Base-by-base conservation (phyloP, 2,888 invertebrate species). In the Melikaiella ostensackeni region DNA sequence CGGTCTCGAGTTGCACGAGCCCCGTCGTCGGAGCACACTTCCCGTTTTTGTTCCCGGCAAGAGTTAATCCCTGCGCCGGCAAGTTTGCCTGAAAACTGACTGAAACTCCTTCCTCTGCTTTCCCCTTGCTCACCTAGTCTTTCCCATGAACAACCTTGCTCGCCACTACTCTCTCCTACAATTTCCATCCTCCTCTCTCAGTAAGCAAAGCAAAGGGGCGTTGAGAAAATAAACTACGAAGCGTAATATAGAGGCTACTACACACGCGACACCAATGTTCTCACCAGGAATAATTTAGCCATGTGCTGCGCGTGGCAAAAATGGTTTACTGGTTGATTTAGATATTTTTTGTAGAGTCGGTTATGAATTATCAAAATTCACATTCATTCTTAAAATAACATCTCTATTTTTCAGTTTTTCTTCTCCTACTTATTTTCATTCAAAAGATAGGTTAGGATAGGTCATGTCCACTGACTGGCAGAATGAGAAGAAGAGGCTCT, bases 51-150 rank as follows among this genome's bases (percentile, higher is more conserved):
- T 88, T 84, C 83, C 79, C 75, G 82, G 80, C 83, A 83, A 84
- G 86, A 88, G 89, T 87, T 89, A 89, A 89, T 89, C 86, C 87
- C 77, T 83, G 84, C 80, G 79, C 79, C 78, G 80, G 82, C 84
- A 89, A 86, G 86, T 88, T 87, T 84, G 84, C 80, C 83, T 80
- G 84, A 82, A 86, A 86, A 86, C 84, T 83, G 80, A 79, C 81
- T 81, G 75, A 84, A 87, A 88, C 84, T 87, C 80, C 77, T 78
- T 74, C 66, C 76, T 66, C 77, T 59, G 57, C 77, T 76, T 55
- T 73, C 75, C 75, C 42, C 59, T 42, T 35, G 50, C 38, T 57
- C 21, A 57, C 24, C 57, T 59, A 59, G 16, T 13, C 57, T 70
- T 46, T n/a, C 46, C 62, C 82, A 77, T 74, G 63, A 66, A 61